Conservation (phyloP, 2,888 invertebrate species). For the Meiosimyza platycephala region DNA sequence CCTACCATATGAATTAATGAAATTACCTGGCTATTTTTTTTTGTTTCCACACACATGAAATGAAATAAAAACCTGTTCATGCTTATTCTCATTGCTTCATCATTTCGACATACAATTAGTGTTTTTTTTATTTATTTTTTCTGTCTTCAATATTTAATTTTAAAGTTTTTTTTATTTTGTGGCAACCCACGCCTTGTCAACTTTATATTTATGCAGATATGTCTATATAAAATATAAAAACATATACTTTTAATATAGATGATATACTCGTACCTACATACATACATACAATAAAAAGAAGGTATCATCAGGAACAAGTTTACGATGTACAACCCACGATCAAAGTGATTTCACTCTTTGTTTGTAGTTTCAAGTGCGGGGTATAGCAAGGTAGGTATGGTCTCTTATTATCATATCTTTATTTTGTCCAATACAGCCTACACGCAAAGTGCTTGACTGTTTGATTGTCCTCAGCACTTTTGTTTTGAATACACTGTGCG, state of each 20-base stretch:
- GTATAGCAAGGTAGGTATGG: neutral
- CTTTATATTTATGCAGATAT: constrained; percentile 13
- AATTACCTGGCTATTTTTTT: neutral
- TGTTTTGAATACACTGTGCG: too few species aligned
- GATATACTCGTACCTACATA: neutral
- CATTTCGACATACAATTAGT: neutral
- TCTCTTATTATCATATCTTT: too few species aligned
- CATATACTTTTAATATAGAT: neutral
- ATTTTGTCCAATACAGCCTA: too few species aligned
- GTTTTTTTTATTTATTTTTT: neutral
- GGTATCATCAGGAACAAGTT: constrained; percentile 21
- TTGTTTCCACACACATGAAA: neutral
- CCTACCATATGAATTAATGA: constrained; percentile 1
- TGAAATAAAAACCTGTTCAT: neutral
- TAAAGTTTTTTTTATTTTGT: constrained; percentile 4
- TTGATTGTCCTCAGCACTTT: too few species aligned
- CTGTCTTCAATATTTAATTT: constrained; percentile 12
- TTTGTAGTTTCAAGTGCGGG: neutral
- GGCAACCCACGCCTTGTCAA: constrained; percentile 28
- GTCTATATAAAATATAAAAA: neutral
- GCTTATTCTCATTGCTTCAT: neutral
- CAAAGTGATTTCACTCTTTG: neutral
- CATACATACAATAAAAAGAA: constrained; percentile 12
- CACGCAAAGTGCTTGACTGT: too few species aligned
- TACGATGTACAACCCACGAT: constrained; percentile 5